Evolutionary conservation across 2,888 invertebrate genomes (phyloP), one percentile per base, ranked within the genome.

Genomic region (Eledona agricola): DNA sequence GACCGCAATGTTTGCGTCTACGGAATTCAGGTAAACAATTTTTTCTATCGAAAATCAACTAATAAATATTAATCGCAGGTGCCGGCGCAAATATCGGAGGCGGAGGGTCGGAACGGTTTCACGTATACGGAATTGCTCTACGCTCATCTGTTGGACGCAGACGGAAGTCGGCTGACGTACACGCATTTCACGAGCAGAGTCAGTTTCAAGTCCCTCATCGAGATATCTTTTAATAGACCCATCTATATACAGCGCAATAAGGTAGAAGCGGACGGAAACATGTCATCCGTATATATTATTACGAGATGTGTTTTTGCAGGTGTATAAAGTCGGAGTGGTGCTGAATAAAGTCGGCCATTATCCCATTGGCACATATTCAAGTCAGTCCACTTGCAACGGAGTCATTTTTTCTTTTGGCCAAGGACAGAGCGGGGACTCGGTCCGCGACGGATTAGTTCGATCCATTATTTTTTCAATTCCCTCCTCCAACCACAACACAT

Each of bases 291-390:
- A 9, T 6, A 15, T 6, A 5, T 13, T 10, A 35, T 15, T 32
- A 12, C 9, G 2, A 45, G 7, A 17, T 20, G 15, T 40, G 31
- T 42, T 56, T 57, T 66, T 70, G 42, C 75, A 89, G 84, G 82
- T 87, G 43, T 92, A 91, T 75, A 87, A 89, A 73, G 86, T 92
- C 62, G 90, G 88, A 35, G 88, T 91, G 13, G 89, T 89, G 26
- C 85, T 91, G 76, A 90, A 91, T 77, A 90, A 89, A 72, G 81
- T 83, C 56, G 91, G 91, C 6, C 87, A 87, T 83, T 92, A 92
- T 76, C 90, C 90, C 3, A 84, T 88, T 80, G 90, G 88, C 57
- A 82, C 83, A 2, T 89, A 89, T 70, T 83, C 84, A 0, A 82
- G 82, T 63, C 83, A 84, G 35, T 84, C 86, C 16, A 79, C 81